These are phyloP conservation scores for Rhincodon typus DNA, from an alignment of 2,797 vertebrate genomes.

Conservation along the genomic window DNA sequence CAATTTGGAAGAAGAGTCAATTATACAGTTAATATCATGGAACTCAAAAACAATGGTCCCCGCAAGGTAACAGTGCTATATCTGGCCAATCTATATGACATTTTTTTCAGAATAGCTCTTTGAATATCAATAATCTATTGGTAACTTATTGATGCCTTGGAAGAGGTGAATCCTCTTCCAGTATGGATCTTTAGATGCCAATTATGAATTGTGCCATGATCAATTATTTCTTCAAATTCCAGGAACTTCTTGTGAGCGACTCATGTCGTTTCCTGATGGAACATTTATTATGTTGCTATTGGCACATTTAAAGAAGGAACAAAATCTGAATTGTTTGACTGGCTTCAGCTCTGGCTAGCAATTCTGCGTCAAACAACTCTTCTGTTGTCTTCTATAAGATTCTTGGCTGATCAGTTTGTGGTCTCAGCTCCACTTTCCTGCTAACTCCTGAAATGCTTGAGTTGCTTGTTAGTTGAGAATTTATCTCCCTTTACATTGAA, in stretches of 20 bases:
- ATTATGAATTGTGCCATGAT: background rate
- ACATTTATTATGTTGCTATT: background rate
- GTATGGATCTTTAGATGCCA: background rate
- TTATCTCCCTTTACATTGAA: too few relatives aligned
- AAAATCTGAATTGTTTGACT: background rate
- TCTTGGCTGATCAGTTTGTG: too few relatives aligned
- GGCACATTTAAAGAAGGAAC: background rate
- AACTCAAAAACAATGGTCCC: slow-evolving; percentile 89
- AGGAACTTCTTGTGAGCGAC: background rate
- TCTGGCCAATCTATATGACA: background rate
- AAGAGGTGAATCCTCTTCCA: background rate
- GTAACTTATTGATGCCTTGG: background rate
- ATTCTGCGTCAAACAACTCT: background rate
- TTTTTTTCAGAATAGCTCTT: background rate
- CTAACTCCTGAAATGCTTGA: too few relatives aligned
- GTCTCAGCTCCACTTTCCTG: too few relatives aligned
- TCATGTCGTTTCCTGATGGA: background rate
- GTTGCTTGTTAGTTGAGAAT: too few relatives aligned
- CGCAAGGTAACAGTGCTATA: slow-evolving; percentile 71
- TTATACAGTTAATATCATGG: slow-evolving; percentile 96
- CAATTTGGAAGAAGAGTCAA: slow-evolving; percentile 95
- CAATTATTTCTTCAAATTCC: background rate
- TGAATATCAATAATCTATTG: background rate
- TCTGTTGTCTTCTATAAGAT: too few relatives aligned
- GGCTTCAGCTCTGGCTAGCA: background rate